Percentiles rank a stretch among this genome's conserved stretches.
Conservation (phyloP, 2,888 invertebrate species). For the Drosophila paramelanica region DNA sequence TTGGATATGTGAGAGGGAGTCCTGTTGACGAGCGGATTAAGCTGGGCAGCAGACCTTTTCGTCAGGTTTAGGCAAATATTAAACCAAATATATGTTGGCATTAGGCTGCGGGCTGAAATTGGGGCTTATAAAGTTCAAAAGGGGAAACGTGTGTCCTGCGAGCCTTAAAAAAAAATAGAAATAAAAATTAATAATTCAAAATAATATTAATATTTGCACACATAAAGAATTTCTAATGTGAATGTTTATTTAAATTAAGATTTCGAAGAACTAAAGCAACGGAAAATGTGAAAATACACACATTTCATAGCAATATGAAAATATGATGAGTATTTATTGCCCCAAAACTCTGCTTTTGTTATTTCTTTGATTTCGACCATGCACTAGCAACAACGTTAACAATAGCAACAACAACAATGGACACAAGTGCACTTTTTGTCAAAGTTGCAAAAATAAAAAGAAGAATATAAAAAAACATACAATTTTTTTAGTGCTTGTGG, state of each 20-base stretch:
- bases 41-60: background rate
- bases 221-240: background rate
- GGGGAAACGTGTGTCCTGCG: background rate
- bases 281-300: background rate
- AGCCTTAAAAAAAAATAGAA: no score
- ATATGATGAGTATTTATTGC: conserved; percentile 5
- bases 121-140: background rate
- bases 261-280: background rate
- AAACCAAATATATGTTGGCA: conserved; percentile 10
- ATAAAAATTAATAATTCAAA: no score
- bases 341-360: conserved; percentile 8
- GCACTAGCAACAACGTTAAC: conserved; percentile 5
- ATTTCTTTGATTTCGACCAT: conserved; percentile 1
- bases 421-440: conserved; percentile 45
- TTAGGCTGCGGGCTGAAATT: background rate
- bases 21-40: background rate
- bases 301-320: conserved; percentile 12
- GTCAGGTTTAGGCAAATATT: conserved; percentile 5
- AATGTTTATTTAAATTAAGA: no score
- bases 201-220: background rate
- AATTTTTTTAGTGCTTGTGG: conserved; percentile 25
- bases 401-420: conserved; percentile 23
- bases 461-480: background rate
- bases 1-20: background rate
- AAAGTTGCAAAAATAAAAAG: conserved; percentile 3